Base-by-base conservation (phyloP, 2,888 invertebrate species). In the Dinocampus coccinellae region DNA sequence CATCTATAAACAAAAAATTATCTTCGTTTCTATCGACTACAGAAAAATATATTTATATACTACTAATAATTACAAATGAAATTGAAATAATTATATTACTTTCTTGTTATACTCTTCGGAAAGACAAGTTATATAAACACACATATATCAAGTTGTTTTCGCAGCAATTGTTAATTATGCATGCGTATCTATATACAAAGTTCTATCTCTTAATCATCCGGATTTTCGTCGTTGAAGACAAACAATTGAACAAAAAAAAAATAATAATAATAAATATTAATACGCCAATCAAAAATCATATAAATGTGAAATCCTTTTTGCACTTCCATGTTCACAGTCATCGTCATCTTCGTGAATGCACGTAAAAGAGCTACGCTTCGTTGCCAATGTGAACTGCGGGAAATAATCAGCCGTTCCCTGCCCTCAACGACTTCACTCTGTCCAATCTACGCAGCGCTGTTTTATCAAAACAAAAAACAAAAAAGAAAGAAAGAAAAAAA, bases 271-370 rank as follows among this genome's bases (percentile, higher is more conserved):
- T 61, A 65, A 57, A 63, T 66, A 52, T 24, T 53, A 42, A 60
- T 58, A 29, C 73, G 70, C 36, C 66, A 72, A 72, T 68, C 65
- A 47, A 16, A 75, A 72, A 76, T 75, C 77, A 76, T 77, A 77
- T 78, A 77, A 75, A 81, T 80, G 76, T 80, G 74, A 81, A 80
- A 82, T 76, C 75, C 75, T 84, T 78, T 47, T 85, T 85, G 83
- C 86, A 81, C 84, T 85, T 85, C 83, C 84, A 85, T 86, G 86
- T 86, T 86, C 85, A 85, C 86, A 86, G 86, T 86, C 85, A 85
- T 84, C 86, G 86, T 85, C 86, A 86, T 85, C 86, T 86, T 79
- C 86, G 86, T 82, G 86, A 86, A 85, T 86, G 86, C 85, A 86
- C 85, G 81, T 85, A 86, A 85, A 84, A 80, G 84, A 85, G 82